These are phyloP conservation scores for Platalea minor DNA, from an alignment of 2,797 vertebrate genomes.

Conservation along the genomic window DNA sequence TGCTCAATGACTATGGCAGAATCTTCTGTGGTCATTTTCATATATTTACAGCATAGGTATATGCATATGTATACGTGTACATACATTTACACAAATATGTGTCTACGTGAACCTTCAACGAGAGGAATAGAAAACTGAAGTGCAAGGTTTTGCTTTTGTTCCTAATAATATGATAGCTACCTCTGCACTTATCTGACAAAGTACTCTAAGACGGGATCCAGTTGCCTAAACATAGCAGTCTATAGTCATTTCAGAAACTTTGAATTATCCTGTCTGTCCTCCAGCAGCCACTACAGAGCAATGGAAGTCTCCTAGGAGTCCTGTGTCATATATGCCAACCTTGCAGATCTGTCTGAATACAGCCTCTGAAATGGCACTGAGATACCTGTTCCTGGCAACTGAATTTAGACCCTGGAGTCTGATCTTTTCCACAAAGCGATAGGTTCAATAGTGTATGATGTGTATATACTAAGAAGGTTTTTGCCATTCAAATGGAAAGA, in stretches of 20 bases:
- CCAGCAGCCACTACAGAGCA: not conserved
- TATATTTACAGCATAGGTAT: not conserved
- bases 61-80: too few relatives aligned
- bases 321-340: not conserved
- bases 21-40: not conserved
- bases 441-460: not conserved
- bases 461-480: not conserved
- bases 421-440: not conserved
- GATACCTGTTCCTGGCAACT: not conserved
- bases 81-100: not conserved
- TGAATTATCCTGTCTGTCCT: not conserved
- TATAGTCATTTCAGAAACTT: not conserved
- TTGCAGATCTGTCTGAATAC: not conserved
- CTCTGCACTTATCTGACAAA: not conserved
- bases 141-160: not conserved
- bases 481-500: not conserved
- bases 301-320: not conserved
- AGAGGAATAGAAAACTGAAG: not conserved
- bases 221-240: not conserved
- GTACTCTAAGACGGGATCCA: not conserved
- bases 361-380: not conserved
- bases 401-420: not conserved
- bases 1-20: not conserved
- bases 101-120: not conserved
- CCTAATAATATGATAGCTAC: not conserved